These are phyloP conservation scores for Oreamnos americanus DNA, from an alignment of 2,113 vertebrate genomes.

Conservation along the genomic window DNA sequence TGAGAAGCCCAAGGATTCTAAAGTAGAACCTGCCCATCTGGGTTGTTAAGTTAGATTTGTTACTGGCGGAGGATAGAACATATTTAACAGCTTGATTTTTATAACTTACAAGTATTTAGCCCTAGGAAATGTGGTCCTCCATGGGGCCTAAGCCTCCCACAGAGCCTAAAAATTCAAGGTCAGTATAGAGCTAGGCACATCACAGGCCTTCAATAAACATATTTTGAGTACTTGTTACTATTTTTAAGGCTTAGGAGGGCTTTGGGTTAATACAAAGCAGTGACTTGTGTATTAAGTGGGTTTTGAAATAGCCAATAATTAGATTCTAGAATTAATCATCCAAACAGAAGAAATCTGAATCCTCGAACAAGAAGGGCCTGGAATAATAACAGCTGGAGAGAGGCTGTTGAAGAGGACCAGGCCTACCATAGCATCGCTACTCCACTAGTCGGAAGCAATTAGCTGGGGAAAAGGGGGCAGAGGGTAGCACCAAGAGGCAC, in stretches of 20 bases:
- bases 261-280: not conserved
- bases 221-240: not conserved
- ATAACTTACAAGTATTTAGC: not conserved
- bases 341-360: slow-evolving; percentile 28
- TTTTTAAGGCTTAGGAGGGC: not conserved
- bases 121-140: not conserved
- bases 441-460: slow-evolving; percentile 33
- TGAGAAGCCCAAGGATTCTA: not conserved
- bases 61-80: not conserved
- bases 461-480: not conserved
- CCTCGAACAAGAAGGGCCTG: not conserved
- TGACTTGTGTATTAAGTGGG: not conserved
- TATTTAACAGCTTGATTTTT: not conserved
- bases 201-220: not conserved
- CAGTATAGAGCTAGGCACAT: not conserved
- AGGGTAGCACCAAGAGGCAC: not conserved
- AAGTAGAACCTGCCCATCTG: not conserved
- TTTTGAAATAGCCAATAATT: slow-evolving; percentile 27
- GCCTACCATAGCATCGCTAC: not conserved
- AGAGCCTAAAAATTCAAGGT: not conserved
- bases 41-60: not conserved
- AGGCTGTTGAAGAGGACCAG: not conserved
- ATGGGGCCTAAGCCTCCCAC: not conserved
- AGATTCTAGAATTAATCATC: slow-evolving; percentile 35
- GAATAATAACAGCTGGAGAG: slow-evolving; percentile 26